phyloP scores from a whole-genome alignment of 2,113 vertebrate genomes.

The Gulo gulo region DNA sequence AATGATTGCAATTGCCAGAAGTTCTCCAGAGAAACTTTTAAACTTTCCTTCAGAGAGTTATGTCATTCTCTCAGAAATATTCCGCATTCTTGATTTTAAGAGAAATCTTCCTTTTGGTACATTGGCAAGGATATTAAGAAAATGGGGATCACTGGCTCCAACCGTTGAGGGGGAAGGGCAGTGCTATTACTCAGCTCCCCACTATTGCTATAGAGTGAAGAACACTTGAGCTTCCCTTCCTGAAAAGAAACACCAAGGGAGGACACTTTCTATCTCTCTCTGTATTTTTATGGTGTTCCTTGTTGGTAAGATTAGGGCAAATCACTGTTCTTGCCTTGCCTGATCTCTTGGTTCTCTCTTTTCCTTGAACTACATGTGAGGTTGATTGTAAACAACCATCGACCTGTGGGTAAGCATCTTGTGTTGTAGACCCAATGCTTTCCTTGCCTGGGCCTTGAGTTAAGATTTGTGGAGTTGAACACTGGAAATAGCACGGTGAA shows the following conservation, averaged over 20 bases:
- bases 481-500: neutral
- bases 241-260: neutral
- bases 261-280: neutral
- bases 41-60: neutral
- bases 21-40: neutral
- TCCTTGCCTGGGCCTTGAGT: neutral
- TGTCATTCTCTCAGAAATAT: neutral
- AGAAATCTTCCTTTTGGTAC: neutral
- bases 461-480: neutral
- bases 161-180: fast-evolving
- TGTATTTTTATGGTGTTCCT: neutral
- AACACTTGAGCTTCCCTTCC: neutral
- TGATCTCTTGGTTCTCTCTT: neutral
- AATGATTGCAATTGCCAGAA: neutral
- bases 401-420: neutral
- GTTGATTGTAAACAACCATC: neutral
- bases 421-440: neutral
- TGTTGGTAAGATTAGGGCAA: neutral
- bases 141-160: neutral
- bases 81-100: neutral
- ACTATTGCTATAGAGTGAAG: neutral
- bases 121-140: neutral
- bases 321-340: neutral
- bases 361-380: neutral
- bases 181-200: neutral